Conservation (phyloP, 2,888 invertebrate genomes). For the Napeogenes sylphis region DNA sequence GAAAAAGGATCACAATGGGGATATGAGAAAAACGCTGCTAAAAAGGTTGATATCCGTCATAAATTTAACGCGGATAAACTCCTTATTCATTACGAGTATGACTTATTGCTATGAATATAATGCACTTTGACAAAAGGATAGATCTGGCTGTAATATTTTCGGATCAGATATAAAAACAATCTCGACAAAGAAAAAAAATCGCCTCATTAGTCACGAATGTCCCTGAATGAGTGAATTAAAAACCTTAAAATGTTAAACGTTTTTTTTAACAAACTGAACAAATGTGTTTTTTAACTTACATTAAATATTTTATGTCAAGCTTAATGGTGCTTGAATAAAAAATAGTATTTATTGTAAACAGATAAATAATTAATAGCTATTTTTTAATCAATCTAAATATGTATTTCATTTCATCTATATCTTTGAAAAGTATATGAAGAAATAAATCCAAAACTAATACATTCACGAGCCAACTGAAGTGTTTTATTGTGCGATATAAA, state of each 20-base stretch:
- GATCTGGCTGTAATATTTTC: conserved; percentile 47
- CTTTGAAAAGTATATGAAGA: conserved; percentile 19
- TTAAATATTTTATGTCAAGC: background rate
- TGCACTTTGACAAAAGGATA: conserved; percentile 65
- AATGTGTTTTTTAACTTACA: background rate
- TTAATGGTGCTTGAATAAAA: too few species aligned
- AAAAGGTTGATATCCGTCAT: conserved; percentile 73
- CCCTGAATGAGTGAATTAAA: conserved; percentile 40
- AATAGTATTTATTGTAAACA: too few species aligned
- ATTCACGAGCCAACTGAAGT: conserved; percentile 57
- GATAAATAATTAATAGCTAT: too few species aligned
- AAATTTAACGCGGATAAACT: conserved; percentile 59
- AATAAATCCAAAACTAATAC: conserved; percentile 44
- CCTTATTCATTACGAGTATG: conserved; percentile 78
- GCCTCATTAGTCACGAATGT: conserved; percentile 71
- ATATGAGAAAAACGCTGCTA: conserved; percentile 72
- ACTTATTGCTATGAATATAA: conserved; percentile 71
- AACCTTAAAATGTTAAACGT: conserved; percentile 39
- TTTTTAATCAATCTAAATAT: too few species aligned
- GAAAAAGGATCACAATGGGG: conserved; percentile 72
- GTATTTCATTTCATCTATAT: too few species aligned
- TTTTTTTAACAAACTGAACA: conserved; percentile 17
- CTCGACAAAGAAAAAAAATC: conserved; percentile 51
- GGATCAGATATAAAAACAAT: conserved; percentile 51
- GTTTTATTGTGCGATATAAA: conserved; percentile 70